Conservation (phyloP, 2,888 invertebrate species). For the Athalia rosae region DNA sequence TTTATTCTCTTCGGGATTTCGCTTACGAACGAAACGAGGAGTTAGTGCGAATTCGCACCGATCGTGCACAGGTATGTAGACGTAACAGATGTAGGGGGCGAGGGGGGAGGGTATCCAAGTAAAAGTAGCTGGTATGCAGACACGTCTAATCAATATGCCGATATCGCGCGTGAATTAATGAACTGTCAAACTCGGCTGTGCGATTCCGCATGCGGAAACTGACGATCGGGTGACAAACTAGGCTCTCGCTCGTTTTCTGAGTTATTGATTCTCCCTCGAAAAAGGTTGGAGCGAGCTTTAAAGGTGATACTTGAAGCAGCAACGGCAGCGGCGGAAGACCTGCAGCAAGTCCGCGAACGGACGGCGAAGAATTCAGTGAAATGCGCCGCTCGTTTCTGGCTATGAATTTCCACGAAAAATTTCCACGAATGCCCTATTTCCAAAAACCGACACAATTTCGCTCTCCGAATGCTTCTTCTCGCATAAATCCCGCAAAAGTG, state of each 20-base stretch:
- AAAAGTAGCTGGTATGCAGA: background rate
- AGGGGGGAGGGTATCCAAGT: background rate
- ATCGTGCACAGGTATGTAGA: no score
- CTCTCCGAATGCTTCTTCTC: no score
- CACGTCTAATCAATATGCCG: background rate
- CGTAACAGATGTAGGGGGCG: no score
- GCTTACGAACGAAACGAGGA: no score
- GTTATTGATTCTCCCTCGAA: constrained; percentile 41
- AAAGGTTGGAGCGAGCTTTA: constrained; percentile 32
- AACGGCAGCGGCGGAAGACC: background rate
- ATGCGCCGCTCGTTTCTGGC: no score
- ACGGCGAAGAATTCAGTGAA: no score
- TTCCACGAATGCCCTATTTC: no score
- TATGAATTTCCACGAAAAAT: no score
- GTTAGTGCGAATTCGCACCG: no score
- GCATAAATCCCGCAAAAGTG: no score
- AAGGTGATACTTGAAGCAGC: constrained; percentile 36
- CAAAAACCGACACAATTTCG: no score
- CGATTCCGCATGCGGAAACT: constrained; percentile 4
- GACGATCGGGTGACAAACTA: constrained; percentile 28
- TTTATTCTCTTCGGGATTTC: background rate
- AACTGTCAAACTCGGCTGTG: constrained; percentile 11
- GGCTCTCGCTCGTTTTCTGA: constrained; percentile 29
- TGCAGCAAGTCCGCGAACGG: background rate
- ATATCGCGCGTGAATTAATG: constrained; percentile 10